Evolutionary conservation across 2,113 vertebrate genomes (phyloP), one percentile per base, ranked within the genome.

Genomic region (Symphodus melops): DNA sequence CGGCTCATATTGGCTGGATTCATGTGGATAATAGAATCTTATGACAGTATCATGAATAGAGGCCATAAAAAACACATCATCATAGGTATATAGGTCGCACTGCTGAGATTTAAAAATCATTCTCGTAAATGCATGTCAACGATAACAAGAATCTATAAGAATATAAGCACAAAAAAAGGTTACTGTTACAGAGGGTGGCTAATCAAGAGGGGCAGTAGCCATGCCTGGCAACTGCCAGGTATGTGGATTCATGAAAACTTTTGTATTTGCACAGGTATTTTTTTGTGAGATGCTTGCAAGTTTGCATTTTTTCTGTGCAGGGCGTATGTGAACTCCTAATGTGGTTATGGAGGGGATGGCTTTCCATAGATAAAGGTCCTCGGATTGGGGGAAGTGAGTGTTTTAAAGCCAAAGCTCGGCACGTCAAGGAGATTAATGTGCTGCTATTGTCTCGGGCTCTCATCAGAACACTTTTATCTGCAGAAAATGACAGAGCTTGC

Each of bases 381-480:
- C 75, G 54, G 75, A 81, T 74, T 75, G 83, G 73, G 68, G 81
- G 70, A 36, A 55, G 72, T 58, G 82, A 81, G 77, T 83, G 82
- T 89, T 89, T 91, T 89, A 83, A 86, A 92, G 81, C 81, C 79
- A 61, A 59, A 72, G 85, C 86, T 84, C 64, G 62, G 82, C 78
- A 85, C 64, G 89, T 91, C 91, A 91, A 83, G 74, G 89, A 94
- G 92, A 94, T 93, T 91, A 92, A 94, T 94, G 92, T 55, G 81
- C 79, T 41, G 75, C 92, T 90, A 93, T 94, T 94, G 93, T 94
- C 91, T 93, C 86, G 17, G 58, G 85, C 88, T 90, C 90, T 91
- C 91, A 93, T 93, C 92, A 89, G 91, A 88, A 90, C 88, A 88
- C 86, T 92, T 92, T 93, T 92, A 92, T 91, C 90, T 92, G 71